These are phyloP conservation scores for Dynastes hyllus DNA, from an alignment of 2,888 invertebrate genomes.

Conservation along the genomic window DNA sequence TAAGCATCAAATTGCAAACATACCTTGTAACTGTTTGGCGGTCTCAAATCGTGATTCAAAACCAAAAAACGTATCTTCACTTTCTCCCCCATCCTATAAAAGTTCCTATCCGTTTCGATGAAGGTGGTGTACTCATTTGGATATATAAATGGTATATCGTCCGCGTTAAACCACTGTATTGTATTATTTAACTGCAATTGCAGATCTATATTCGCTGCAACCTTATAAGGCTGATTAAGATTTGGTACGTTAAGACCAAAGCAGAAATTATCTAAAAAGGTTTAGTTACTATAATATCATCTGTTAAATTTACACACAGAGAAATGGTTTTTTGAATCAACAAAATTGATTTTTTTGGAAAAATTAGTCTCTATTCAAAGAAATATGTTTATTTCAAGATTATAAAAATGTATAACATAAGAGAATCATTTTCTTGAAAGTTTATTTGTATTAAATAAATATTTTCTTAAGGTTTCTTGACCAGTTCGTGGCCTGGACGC, in stretches of 20 bases:
- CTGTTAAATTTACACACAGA: too few relatives aligned
- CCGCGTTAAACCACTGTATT: slow-evolving; percentile 63
- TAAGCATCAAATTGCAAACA: neutral
- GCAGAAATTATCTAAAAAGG: slow-evolving; percentile 65
- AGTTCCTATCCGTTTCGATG: slow-evolving; percentile 74
- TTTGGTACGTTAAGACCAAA: slow-evolving; percentile 64
- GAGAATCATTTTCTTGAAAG: too few relatives aligned
- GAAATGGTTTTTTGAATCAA: too few relatives aligned
- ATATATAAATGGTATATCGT: slow-evolving; percentile 65
- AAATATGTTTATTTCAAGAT: too few relatives aligned
- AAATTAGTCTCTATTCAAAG: too few relatives aligned
- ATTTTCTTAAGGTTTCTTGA: too few relatives aligned
- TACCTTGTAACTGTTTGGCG: slow-evolving; percentile 64
- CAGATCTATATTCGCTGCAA: slow-evolving; percentile 64
- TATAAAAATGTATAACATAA: too few relatives aligned
- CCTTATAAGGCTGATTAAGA: slow-evolving; percentile 57
- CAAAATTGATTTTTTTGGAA: too few relatives aligned
- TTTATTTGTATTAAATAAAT: too few relatives aligned
- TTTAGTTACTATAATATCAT: slow-evolving; percentile 2
- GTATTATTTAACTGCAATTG: slow-evolving; percentile 63
- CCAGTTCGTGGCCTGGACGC: too few relatives aligned
- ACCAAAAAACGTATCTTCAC: slow-evolving; percentile 73
- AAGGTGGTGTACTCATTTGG: slow-evolving; percentile 72
- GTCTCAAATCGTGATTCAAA: slow-evolving; percentile 71
- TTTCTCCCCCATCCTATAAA: slow-evolving; percentile 75